Evolutionary conservation across 1,140 invertebrate species (phyloP).

Genomic region (Centruroides sculpturatus): DNA sequence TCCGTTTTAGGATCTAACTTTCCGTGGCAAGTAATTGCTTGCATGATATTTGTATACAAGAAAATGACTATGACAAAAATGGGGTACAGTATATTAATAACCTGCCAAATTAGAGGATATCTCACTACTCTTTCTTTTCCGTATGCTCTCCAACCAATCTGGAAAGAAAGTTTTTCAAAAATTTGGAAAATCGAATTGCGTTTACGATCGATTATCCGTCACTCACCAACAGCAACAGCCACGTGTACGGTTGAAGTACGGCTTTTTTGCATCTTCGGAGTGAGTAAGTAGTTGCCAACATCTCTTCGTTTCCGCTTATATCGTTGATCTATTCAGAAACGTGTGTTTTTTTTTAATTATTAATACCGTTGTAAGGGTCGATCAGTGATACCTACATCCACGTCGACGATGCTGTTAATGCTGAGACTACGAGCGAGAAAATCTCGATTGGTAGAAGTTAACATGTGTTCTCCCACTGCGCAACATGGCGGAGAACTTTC

Average conservation of each 20-base stretch:
- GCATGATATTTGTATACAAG: constrained; percentile 1
- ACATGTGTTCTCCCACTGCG: constrained; percentile 4
- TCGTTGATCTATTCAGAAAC: constrained; percentile 5
- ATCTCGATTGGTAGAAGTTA: constrained; percentile 1
- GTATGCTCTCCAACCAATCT: constrained; percentile 11
- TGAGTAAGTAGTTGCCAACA: neutral
- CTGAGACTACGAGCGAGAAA: constrained; percentile 3
- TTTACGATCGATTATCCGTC: neutral
- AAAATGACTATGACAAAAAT: constrained; percentile 4
- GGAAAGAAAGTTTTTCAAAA: neutral
- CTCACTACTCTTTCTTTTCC: constrained; percentile 1
- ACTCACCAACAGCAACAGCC: constrained; percentile 7
- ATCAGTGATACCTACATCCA: constrained; percentile 2
- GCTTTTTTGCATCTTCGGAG: constrained; percentile 5
- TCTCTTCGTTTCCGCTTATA: constrained; percentile 5
- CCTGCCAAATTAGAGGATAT: constrained; percentile 1
- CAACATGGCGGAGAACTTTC: neutral
- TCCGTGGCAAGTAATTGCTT: constrained; percentile 11
- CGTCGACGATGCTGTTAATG: constrained; percentile 7
- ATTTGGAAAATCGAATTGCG: no score
- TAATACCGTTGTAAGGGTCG: no score
- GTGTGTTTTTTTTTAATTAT: no score
- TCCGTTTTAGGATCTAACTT: constrained; percentile 10
- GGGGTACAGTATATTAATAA: constrained; percentile 8
- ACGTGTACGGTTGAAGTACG: constrained; percentile 8